A percentile compares a stretch with the other conserved stretches of the same genome.
Evolutionary conservation across 1,140 invertebrate genomes (phyloP).

Genomic region (Vanessa atalanta): DNA sequence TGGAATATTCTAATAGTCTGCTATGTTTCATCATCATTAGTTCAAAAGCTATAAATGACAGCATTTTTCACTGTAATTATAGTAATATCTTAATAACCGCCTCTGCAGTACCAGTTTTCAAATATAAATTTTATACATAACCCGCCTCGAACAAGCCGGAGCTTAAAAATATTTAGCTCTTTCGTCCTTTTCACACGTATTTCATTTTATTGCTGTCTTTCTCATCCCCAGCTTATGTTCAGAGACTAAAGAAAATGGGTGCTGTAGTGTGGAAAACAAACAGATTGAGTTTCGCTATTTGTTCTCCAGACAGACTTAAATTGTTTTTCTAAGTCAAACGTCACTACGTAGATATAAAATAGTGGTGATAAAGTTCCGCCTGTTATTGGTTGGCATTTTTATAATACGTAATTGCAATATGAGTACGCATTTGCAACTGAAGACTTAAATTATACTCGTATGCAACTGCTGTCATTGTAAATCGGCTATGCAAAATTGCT

Average conservation of each 20-base stretch:
- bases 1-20: too few relatives aligned
- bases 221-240: constrained; percentile 31
- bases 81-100: not conserved
- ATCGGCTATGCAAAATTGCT: not conserved
- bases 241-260: constrained; percentile 38
- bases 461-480: constrained; percentile 5
- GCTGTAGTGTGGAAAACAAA: constrained; percentile 34
- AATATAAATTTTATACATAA: constrained; percentile 41
- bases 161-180: constrained; percentile 38
- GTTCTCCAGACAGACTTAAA: constrained; percentile 16
- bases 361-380: not conserved
- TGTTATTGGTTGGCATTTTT: not conserved
- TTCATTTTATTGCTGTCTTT: constrained; percentile 34
- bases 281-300: constrained; percentile 41
- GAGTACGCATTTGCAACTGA: constrained; percentile 3
- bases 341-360: not conserved
- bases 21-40: too few relatives aligned
- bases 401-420: not conserved
- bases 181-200: constrained; percentile 36
- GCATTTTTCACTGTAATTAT: too few relatives aligned
- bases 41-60: too few relatives aligned
- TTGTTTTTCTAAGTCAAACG: constrained; percentile 11
- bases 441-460: not conserved
- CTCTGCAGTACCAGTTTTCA: not conserved
- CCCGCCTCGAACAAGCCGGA: constrained; percentile 23